Percentiles rank a stretch among this genome's conserved stretches.
Evolutionary conservation across 2,113 vertebrate species (phyloP).

Genomic region (Triplophysa rosa): DNA sequence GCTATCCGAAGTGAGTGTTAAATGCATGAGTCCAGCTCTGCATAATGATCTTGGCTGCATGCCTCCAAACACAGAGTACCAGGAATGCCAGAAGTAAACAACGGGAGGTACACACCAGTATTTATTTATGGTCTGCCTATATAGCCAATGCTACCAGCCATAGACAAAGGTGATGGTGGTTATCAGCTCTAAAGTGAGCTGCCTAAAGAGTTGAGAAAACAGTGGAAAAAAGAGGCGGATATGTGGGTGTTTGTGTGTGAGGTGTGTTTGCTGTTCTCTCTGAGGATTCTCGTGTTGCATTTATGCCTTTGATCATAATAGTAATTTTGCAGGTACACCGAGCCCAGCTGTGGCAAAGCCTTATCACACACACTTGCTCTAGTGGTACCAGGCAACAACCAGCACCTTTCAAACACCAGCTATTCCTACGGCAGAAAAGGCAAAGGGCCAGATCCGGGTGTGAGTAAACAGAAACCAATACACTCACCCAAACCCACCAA

Average conservation of each 20-base stretch:
- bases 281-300: not conserved
- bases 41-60: no score
- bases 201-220: no score
- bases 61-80: no score
- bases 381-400: constrained; percentile 22
- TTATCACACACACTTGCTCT: not conserved
- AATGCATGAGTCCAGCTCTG: no score
- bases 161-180: no score
- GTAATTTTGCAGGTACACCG: constrained; percentile 24
- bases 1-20: no score
- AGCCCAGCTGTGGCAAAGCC: constrained; percentile 24
- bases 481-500: constrained; percentile 23
- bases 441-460: not conserved
- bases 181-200: no score
- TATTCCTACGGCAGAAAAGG: not conserved
- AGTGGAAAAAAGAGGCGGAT: not conserved
- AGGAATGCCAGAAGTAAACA: no score
- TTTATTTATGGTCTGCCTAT: no score
- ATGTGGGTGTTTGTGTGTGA: not conserved
- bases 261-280: not conserved
- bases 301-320: constrained; percentile 21
- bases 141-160: no score
- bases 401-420: constrained; percentile 27
- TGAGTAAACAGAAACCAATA: constrained; percentile 9
- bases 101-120: no score